Evolutionary conservation across 2,113 vertebrate genomes (phyloP), one percentile per base, ranked within the genome.

Genomic region (Pygoscelis adeliae): DNA sequence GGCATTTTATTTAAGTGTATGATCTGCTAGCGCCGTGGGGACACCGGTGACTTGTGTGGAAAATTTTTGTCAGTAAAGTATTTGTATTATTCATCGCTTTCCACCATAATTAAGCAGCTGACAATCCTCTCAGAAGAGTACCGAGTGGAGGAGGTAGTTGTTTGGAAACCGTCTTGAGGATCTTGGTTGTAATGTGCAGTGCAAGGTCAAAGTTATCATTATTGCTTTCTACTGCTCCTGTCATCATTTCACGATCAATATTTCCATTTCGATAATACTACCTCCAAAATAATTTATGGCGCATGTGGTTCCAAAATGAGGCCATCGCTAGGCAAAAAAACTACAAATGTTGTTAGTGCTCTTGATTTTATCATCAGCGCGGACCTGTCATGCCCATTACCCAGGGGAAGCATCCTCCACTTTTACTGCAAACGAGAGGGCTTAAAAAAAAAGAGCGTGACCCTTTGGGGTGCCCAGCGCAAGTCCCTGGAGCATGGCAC

Each of bases 371-470:
- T 6, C 13, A 4, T 9, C 71, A n/a, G 36, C 9, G 4, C 4
- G 13, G 34, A 15, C 32, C 53, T 9, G 0, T 11, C 25, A 0
- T 4, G 15, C 49, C n/a, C 21, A 1, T 10, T 6, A 6, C 11
- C 3, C 23, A 5, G 16, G 62, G 53, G 18, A 26, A 49, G 19
- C 66, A 12, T 19, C 52, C 49, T 52, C 21, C 5, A 0, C 32
- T 52, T 16, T 9, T 4, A 1, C 14, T 5, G 53, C 10, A 42
- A 47, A 25, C 0, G 13, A 34, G 46, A 46, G 9, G 14, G 12
- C 27, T 50, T 29, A n/a, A n/a, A n/a, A n/a, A n/a, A n/a, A n/a
- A 13, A 4, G 44, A 52, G 38, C 53, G 1, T 1, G 1, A 27
- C 20, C 21, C 67, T 21, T 30, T 8, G 36, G 70, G 47, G 23